phyloP scores from a whole-genome alignment of 2,888 invertebrate genomes.

The Eupeodes luniger region DNA sequence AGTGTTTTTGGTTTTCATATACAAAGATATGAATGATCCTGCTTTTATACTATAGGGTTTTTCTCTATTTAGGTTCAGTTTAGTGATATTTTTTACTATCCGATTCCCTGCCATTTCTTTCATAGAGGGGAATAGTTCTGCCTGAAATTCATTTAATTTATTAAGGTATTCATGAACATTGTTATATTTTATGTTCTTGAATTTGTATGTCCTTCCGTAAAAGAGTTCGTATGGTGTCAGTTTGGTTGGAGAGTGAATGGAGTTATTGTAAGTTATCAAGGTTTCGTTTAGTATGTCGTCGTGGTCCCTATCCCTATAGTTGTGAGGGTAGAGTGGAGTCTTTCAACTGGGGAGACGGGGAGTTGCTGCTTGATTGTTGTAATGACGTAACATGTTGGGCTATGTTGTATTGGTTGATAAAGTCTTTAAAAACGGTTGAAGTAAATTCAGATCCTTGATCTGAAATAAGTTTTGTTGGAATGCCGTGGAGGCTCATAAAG shows the following conservation, averaged over 20 bases:
- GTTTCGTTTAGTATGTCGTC: slow-evolving; percentile 24
- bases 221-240: no score
- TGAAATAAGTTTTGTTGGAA: slow-evolving; percentile 9
- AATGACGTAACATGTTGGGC: slow-evolving; percentile 3
- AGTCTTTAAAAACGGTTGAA: slow-evolving; percentile 18
- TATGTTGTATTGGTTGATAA: background rate
- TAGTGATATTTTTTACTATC: no score
- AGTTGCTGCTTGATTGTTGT: slow-evolving; percentile 26
- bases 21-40: no score
- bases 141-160: no score
- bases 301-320: slow-evolving; percentile 5
- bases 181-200: no score
- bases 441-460: slow-evolving; percentile 27
- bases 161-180: no score
- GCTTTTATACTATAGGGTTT: no score
- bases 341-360: slow-evolving; percentile 20
- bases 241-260: slow-evolving; percentile 12
- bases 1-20: no score
- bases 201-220: no score
- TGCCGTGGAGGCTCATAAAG: slow-evolving; percentile 3
- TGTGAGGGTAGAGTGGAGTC: slow-evolving; percentile 6
- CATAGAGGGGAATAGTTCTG: no score
- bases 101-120: no score
- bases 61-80: no score
- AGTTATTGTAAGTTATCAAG: slow-evolving; percentile 11